Conservation (phyloP, 2,888 invertebrate genomes). For the Alviniconcha strummeri region DNA sequence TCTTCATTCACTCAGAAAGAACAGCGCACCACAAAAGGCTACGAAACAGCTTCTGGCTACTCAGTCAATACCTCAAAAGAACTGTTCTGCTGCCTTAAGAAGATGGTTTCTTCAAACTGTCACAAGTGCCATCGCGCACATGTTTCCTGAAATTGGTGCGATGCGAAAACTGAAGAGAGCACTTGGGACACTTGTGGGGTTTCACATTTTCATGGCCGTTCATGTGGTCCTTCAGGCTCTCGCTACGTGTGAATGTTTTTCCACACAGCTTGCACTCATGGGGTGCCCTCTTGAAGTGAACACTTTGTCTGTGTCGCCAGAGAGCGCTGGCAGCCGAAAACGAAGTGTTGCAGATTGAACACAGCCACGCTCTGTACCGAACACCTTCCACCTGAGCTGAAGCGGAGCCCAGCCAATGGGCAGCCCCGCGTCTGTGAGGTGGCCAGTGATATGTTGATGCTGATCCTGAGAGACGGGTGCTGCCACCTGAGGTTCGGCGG, state of each 20-base stretch:
- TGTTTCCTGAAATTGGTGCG: background rate
- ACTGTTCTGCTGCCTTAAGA: too few species aligned
- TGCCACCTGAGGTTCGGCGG: background rate
- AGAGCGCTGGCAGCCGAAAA: background rate
- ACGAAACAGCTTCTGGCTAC: too few species aligned
- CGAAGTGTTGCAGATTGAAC: background rate
- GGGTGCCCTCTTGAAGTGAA: conserved; percentile 1
- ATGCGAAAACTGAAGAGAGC: conserved; percentile 7
- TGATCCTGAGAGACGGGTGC: background rate
- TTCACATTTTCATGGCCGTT: conserved; percentile 3
- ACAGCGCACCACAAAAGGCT: too few species aligned
- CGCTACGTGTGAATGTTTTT: background rate
- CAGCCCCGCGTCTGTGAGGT: too few species aligned
- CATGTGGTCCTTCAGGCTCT: conserved; percentile 7
- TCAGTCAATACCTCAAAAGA: too few species aligned
- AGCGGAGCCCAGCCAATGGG: too few species aligned
- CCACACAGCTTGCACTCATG: background rate
- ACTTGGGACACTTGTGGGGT: conserved; percentile 3
- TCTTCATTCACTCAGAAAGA: too few species aligned
- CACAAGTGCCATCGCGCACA: background rate
- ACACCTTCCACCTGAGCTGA: background rate
- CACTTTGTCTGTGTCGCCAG: background rate
- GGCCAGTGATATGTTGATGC: too few species aligned
- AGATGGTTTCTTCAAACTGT: too few species aligned
- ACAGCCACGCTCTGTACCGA: background rate